Evolutionary conservation across 1,140 invertebrate genomes (phyloP).

Genomic region (Apis florea): DNA sequence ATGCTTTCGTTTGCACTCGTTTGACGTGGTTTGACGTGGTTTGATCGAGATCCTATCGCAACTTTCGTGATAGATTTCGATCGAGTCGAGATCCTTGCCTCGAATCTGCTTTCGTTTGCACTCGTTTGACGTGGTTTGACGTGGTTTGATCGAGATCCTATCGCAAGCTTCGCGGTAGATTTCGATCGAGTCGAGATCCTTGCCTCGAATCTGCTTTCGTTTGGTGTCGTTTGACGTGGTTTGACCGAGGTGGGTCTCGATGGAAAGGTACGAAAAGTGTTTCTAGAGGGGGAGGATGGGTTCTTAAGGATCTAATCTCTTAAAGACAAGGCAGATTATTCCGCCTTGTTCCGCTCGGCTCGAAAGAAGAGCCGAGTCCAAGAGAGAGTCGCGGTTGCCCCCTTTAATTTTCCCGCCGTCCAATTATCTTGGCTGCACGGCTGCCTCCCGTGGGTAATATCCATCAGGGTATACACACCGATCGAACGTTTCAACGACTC

Average conservation of each 20-base stretch:
- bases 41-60: background rate
- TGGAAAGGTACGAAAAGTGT: constrained; percentile 54
- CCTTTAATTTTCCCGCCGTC: constrained; percentile 74
- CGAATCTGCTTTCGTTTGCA: too few relatives aligned
- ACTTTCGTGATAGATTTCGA: background rate
- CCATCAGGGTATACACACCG: constrained; percentile 39
- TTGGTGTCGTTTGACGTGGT: background rate
- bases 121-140: background rate
- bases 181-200: too few relatives aligned
- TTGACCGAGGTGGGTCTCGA: background rate
- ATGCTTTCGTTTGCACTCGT: too few relatives aligned
- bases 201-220: too few relatives aligned
- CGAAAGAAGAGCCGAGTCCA: constrained; percentile 53
- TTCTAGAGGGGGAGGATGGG: background rate
- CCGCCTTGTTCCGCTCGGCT: constrained; percentile 62
- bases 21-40: background rate
- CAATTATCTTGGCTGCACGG: constrained; percentile 66
- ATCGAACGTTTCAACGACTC: constrained; percentile 70
- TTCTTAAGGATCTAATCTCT: constrained; percentile 67
- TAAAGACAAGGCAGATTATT: constrained; percentile 71
- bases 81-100: background rate
- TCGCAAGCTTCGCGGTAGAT: too few relatives aligned
- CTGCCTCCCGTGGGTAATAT: constrained; percentile 63
- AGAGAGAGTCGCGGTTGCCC: constrained; percentile 45
- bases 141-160: too few relatives aligned